Base-by-base conservation (phyloP, 2,113 vertebrate genomes). In the Cyrtonyx montezumae region DNA sequence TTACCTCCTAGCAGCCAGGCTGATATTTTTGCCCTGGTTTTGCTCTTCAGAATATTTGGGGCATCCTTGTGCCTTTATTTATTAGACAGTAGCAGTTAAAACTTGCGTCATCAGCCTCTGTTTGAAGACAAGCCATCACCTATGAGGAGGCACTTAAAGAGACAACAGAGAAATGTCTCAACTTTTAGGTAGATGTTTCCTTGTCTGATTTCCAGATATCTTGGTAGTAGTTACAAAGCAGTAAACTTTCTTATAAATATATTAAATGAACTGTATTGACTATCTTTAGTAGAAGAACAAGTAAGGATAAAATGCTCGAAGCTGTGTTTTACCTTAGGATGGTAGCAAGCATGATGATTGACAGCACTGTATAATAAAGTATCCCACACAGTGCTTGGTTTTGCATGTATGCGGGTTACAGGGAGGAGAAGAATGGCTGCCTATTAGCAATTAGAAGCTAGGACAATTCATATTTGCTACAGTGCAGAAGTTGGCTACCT, bases 401-500 rank as follows among this genome's bases (percentile, higher is more conserved):
- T 45, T 79, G 18, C 78, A 28, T 2, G 1, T 62, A 6, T 1
- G 3, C 18, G 45, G 16, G 18, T 6, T 37, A 70, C 0, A 0
- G 10, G 6, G 8, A 30, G 32, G 16, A n/a, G 5, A 3, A 48
- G 5, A 15, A 28, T 55, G 34, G 45, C 15, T 70, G 0, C 21
- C 4, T 78, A 2, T 43, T 5, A 49, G 5, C 28, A 66, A 42
- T 19, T 22, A 59, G 43, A 82, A 48, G 15, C 22, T 66, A 34
- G 58, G 2, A 5, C 20, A 15, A 8, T 56, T 61, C 2, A 0
- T 59, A 1, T 56, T 69, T 84, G 34, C 36, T 9, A 0, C 28
- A 28, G 21, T 82, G 40, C 22, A 30, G 8, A 82, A 73, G 19
- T n/a, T 43, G 58, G 9, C 42, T 48, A 13, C 19, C 58, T 36